These are phyloP conservation scores for Platycheirus rosarum DNA, from an alignment of 2,888 invertebrate genomes.

Conservation along the genomic window DNA sequence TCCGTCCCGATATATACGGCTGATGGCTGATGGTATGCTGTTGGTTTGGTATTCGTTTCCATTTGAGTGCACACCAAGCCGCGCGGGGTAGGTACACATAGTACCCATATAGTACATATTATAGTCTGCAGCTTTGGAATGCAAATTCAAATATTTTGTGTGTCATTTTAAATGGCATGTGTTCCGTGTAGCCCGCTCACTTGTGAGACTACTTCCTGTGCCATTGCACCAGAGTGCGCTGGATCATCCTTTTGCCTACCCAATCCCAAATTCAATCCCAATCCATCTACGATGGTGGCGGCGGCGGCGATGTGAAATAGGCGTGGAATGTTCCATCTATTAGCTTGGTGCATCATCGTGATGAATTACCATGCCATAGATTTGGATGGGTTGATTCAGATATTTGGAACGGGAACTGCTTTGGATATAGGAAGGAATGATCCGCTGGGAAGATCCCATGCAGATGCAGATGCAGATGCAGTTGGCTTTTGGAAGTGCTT, in stretches of 20 bases:
- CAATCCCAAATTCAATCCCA: conserved; percentile 18
- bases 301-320: conserved; percentile 62
- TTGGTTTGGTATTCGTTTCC: conserved; percentile 57
- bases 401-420: not conserved
- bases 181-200: conserved; percentile 69
- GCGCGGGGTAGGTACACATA: not conserved
- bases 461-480: conserved; percentile 40
- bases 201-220: conserved; percentile 70
- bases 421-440: conserved; percentile 15
- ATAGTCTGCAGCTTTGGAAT: conserved; percentile 38
- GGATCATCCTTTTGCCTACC: conserved; percentile 40
- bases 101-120: too few relatives aligned
- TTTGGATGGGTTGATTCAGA: conserved; percentile 14
- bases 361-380: conserved; percentile 20
- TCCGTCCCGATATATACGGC: not conserved
- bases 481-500: conserved; percentile 61
- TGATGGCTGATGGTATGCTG: conserved; percentile 24
- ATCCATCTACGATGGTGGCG: conserved; percentile 50
- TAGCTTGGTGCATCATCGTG: conserved; percentile 50
- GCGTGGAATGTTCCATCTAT: conserved; percentile 63
- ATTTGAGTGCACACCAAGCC: conserved; percentile 38
- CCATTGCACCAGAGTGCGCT: conserved; percentile 7
- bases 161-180: conserved; percentile 73
- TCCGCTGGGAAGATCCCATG: conserved; percentile 43
- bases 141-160: conserved; percentile 73